phyloP scores from a whole-genome alignment of 1,140 invertebrate species.

The Drosophila fuyamai region DNA sequence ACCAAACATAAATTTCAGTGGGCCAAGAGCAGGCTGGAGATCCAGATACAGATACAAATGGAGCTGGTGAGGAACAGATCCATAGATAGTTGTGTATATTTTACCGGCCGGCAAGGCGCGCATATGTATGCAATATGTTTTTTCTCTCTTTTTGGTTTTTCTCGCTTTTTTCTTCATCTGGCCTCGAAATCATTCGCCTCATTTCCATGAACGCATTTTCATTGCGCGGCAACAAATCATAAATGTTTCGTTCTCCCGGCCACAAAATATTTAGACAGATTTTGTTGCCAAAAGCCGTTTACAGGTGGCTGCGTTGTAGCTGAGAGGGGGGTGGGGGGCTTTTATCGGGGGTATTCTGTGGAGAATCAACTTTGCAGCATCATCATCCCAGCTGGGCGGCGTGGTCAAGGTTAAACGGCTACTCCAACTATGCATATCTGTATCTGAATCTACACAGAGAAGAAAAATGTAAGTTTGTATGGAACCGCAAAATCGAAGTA shows the following conservation, averaged over 20 bases:
- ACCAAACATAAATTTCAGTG: constrained; percentile 74
- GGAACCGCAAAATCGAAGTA: no score
- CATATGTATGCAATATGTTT: constrained; percentile 83
- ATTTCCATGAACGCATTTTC: constrained; percentile 74
- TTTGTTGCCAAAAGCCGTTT: constrained; percentile 59
- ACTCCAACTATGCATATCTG: constrained; percentile 32
- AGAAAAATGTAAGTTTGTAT: no score
- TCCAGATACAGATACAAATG: constrained; percentile 14
- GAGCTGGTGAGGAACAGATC: constrained; percentile 8
- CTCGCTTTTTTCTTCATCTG: constrained; percentile 15
- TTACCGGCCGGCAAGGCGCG: constrained; percentile 72
- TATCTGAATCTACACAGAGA: constrained; percentile 5
- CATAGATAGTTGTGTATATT: constrained; percentile 32
- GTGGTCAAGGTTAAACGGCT: constrained; percentile 73
- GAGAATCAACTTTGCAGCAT: constrained; percentile 56
- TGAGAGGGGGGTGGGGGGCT: neutral
- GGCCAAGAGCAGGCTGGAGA: constrained; percentile 32
- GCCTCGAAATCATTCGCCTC: constrained; percentile 37
- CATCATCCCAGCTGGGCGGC: constrained; percentile 72
- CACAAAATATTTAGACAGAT: constrained; percentile 78
- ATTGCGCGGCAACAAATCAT: constrained; percentile 72
- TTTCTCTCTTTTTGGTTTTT: constrained; percentile 26
- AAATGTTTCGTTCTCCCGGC: constrained; percentile 43
- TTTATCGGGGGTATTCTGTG: constrained; percentile 3
- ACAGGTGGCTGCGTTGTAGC: constrained; percentile 58